phyloP scores from a whole-genome alignment of 2,113 vertebrate genomes.

The Myiagra hebetior region DNA sequence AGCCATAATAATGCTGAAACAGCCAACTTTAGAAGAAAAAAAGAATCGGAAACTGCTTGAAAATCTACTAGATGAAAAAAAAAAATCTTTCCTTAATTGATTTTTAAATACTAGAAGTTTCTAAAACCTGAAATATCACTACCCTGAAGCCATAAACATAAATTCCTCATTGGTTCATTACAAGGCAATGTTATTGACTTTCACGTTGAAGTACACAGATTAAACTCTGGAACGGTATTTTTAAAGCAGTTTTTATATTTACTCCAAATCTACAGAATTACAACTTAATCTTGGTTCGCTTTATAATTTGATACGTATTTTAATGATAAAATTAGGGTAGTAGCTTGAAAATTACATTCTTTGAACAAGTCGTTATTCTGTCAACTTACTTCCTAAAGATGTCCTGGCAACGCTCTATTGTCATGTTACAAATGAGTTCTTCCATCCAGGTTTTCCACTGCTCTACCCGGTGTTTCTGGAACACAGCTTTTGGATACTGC shows the following conservation, averaged over 20 bases:
- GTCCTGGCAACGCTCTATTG: slow-evolving; percentile 87
- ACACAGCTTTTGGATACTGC: slow-evolving; percentile 89
- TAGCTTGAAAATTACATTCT: background rate
- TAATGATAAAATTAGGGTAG: background rate
- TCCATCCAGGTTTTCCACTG: slow-evolving; percentile 98
- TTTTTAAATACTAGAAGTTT: background rate
- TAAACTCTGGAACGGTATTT: background rate
- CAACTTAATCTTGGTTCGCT: background rate
- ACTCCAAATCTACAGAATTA: background rate
- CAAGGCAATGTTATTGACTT: background rate
- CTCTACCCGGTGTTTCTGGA: slow-evolving; percentile 88
- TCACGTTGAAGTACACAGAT: background rate
- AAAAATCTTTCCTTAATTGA: background rate
- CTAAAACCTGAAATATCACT: background rate
- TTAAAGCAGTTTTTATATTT: background rate
- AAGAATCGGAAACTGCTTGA: background rate
- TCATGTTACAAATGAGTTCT: slow-evolving; percentile 90
- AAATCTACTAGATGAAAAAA: background rate
- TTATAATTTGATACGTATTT: background rate
- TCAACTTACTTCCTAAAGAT: slow-evolving; percentile 86
- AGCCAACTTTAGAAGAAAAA: background rate
- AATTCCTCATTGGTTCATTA: background rate
- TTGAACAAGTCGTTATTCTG: background rate
- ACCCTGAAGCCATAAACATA: background rate
- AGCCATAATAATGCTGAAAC: background rate